phyloP scores from a whole-genome alignment of 2,113 vertebrate species.

The Leuciscus idus region DNA sequence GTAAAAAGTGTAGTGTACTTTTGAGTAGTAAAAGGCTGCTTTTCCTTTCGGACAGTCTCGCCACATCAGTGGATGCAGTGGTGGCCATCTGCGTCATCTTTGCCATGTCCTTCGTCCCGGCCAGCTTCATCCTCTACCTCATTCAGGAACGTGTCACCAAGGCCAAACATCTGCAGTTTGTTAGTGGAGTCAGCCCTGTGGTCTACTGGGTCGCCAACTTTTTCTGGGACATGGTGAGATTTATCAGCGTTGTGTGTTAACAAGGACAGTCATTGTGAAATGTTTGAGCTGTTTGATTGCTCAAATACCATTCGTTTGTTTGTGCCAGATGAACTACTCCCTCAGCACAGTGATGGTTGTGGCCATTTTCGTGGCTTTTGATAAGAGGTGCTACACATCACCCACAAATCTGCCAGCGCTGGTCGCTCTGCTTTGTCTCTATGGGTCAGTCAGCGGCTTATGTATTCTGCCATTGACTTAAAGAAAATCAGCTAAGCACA shows the following conservation, averaged over 20 bases:
- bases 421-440: conserved; percentile 85
- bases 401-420: conserved; percentile 86
- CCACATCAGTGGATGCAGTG: conserved; percentile 90
- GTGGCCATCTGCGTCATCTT: conserved; percentile 96
- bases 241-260: not conserved
- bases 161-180: conserved; percentile 94
- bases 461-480: not conserved
- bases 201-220: conserved; percentile 95
- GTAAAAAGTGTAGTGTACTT: not conserved
- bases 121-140: conserved; percentile 95
- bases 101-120: conserved; percentile 97
- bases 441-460: conserved; percentile 81
- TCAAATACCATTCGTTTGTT: conserved; percentile 12
- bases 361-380: conserved; percentile 87
- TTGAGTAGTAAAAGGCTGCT: not conserved
- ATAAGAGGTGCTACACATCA: conserved; percentile 94
- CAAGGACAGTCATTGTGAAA: not conserved
- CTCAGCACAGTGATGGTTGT: conserved; percentile 88
- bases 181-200: conserved; percentile 90
- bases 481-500: not conserved
- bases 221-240: conserved; percentile 90
- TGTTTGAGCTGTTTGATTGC: not conserved
- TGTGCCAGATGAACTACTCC: conserved; percentile 85
- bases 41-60: conserved; percentile 76
- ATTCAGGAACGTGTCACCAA: conserved; percentile 94